phyloP scores from a whole-genome alignment of 2,797 vertebrate species.

The Leptatherina wallacei region DNA sequence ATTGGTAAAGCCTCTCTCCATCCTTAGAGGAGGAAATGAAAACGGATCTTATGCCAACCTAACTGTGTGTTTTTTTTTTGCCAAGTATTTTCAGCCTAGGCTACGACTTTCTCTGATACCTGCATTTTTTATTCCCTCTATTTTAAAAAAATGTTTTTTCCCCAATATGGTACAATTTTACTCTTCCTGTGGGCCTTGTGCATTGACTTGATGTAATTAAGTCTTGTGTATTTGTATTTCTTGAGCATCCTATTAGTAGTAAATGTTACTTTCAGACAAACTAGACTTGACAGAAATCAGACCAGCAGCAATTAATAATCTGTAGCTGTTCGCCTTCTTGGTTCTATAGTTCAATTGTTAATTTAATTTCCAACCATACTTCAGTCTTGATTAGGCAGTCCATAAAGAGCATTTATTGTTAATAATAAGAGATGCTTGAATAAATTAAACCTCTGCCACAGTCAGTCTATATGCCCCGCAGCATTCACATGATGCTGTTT shows the following conservation, averaged over 20 bases:
- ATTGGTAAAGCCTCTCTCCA: conserved; percentile 7
- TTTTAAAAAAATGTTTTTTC: too few species aligned
- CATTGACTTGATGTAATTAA: background rate
- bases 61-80: conserved; percentile 9
- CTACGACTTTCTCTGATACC: background rate
- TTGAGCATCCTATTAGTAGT: conserved; percentile 1
- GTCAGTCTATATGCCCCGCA: background rate
- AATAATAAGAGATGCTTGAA: conserved; percentile 21
- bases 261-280: conserved; percentile 10
- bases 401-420: conserved; percentile 23
- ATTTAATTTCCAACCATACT: conserved; percentile 30
- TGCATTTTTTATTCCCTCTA: background rate
- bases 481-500: conserved; percentile 5
- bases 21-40: background rate
- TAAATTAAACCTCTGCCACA: conserved; percentile 29
- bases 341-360: conserved; percentile 24
- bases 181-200: background rate
- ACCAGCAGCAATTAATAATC: conserved; percentile 16
- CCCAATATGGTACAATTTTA: background rate
- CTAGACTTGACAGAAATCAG: conserved; percentile 19
- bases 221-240: conserved; percentile 6
- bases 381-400: conserved; percentile 30
- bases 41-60: conserved; percentile 2
- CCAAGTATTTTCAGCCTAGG: background rate
- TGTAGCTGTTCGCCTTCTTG: conserved; percentile 15